Evolutionary conservation across 2,888 invertebrate species (phyloP).

Genomic region (Vanessa cardui): DNA sequence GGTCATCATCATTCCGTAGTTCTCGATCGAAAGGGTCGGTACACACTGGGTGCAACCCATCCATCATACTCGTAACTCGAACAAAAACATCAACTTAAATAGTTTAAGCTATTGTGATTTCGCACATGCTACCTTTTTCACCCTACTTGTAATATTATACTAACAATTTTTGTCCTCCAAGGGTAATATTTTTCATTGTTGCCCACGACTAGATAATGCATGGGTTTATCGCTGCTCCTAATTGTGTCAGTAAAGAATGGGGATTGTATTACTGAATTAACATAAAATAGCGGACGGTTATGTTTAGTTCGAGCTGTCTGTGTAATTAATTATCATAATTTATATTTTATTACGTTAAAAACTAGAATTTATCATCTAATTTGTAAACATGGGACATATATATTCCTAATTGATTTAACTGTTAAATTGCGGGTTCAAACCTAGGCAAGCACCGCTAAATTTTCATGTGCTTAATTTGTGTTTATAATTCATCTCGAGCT

Average conservation of each 20-base stretch:
- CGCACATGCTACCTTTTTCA: slow-evolving; percentile 74
- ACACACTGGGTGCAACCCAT: slow-evolving; percentile 47
- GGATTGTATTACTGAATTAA: slow-evolving; percentile 79
- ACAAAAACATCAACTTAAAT: slow-evolving; percentile 55
- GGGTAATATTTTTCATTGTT: slow-evolving; percentile 76
- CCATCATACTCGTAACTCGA: slow-evolving; percentile 61
- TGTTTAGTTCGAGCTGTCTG: slow-evolving; percentile 52
- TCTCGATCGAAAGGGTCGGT: slow-evolving; percentile 34
- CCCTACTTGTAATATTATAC: slow-evolving; percentile 80
- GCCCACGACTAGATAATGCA: slow-evolving; percentile 78
- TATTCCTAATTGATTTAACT: too few species aligned
- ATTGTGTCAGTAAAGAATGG: slow-evolving; percentile 73
- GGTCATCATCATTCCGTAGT: slow-evolving; percentile 20
- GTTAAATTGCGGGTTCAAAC: too few species aligned
- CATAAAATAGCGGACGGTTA: slow-evolving; percentile 63
- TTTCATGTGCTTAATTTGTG: too few species aligned
- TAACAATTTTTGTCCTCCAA: slow-evolving; percentile 71
- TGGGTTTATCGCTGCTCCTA: slow-evolving; percentile 76
- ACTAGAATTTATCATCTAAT: neutral
- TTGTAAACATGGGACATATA: too few species aligned
- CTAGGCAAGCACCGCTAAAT: too few species aligned
- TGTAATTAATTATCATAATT: slow-evolving; percentile 72
- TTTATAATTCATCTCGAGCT: too few species aligned
- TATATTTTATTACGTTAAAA: slow-evolving; percentile 28
- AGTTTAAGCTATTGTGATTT: slow-evolving; percentile 70